A percentile compares a stretch with the other conserved stretches of the same genome.
Evolutionary conservation across 2,113 vertebrate genomes (phyloP).

Genomic region (Pantherophis guttatus): DNA sequence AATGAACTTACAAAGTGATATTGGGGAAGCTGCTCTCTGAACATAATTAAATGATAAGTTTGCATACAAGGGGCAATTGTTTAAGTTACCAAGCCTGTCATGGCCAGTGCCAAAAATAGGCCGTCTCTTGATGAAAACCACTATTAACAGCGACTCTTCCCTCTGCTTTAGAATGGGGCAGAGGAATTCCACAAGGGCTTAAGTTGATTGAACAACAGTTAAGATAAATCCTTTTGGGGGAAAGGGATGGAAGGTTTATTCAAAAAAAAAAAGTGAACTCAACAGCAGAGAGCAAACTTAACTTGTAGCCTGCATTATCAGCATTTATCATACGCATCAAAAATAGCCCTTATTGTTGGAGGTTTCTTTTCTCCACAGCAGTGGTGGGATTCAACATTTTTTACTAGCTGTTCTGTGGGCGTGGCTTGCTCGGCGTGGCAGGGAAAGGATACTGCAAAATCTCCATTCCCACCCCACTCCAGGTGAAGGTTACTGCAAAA

Average conservation of each 20-base stretch:
- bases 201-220: slow-evolving; percentile 60
- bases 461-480: too few species aligned
- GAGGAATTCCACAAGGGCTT: slow-evolving; percentile 62
- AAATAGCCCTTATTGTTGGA: neutral
- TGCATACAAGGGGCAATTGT: slow-evolving; percentile 84
- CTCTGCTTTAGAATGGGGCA: slow-evolving; percentile 69
- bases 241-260: slow-evolving; percentile 62
- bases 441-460: too few species aligned
- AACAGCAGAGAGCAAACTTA: slow-evolving; percentile 65
- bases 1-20: slow-evolving; percentile 83
- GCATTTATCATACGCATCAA: slow-evolving; percentile 44
- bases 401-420: too few species aligned
- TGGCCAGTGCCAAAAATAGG: slow-evolving; percentile 72
- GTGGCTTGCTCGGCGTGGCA: too few species aligned
- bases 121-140: slow-evolving; percentile 82
- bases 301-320: slow-evolving; percentile 49
- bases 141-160: slow-evolving; percentile 83
- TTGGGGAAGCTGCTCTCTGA: slow-evolving; percentile 71
- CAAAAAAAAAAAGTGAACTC: slow-evolving; percentile 58
- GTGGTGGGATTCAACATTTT: too few species aligned
- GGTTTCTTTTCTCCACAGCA: accelerated
- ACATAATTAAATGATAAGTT: slow-evolving; percentile 93
- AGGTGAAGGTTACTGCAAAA: too few species aligned
- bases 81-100: slow-evolving; percentile 77
- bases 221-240: slow-evolving; percentile 47